Conservation (phyloP, 2,113 vertebrate genomes). For the Anhinga rufa region DNA sequence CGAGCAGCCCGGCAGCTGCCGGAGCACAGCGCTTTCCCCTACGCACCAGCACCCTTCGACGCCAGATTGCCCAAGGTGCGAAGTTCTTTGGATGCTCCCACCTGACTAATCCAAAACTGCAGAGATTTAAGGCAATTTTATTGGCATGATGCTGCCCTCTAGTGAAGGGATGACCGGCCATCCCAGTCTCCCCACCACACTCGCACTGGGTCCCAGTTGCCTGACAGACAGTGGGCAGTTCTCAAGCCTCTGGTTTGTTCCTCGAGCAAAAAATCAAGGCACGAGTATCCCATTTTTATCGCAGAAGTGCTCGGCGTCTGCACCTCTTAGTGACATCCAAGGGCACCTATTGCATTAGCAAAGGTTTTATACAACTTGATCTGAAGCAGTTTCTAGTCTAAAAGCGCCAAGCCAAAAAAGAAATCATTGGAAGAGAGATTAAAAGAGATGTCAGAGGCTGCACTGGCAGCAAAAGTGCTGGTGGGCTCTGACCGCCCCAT, state of each 20-base stretch:
- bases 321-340: not conserved
- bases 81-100: not conserved
- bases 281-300: accelerated
- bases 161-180: not conserved
- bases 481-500: accelerated
- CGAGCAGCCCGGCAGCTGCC: not conserved
- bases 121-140: not conserved
- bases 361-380: not conserved
- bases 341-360: accelerated
- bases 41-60: accelerated
- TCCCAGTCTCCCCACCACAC: accelerated
- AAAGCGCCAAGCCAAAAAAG: not conserved
- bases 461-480: not conserved
- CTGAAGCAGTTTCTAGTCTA: not conserved
- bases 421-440: not conserved
- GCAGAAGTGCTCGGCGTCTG: accelerated
- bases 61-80: not conserved
- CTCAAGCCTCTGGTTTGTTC: not conserved
- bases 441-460: not conserved
- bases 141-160: slow-evolving; percentile 50
- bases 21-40: accelerated
- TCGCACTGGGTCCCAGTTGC: not conserved
- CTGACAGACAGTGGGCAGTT: accelerated
- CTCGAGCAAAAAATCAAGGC: not conserved
- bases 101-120: not conserved